Conservation (phyloP, 2,113 vertebrate species). For the Hypomesus transpacificus region DNA sequence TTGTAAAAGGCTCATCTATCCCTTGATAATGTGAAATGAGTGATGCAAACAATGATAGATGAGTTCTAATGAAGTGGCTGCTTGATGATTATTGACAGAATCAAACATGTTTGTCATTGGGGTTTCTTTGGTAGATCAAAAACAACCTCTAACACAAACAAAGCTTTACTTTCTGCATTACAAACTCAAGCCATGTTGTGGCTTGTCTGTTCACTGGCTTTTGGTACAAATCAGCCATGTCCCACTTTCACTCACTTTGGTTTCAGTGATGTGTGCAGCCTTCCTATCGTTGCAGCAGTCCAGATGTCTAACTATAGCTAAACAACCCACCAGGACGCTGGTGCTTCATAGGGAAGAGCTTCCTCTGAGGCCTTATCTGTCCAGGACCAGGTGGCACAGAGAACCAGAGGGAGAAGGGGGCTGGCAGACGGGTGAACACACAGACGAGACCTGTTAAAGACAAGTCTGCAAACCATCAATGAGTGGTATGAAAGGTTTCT, state of each 20-base stretch:
- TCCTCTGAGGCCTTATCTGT: conserved; percentile 9
- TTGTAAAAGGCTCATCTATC: too few species aligned
- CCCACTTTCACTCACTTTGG: background rate
- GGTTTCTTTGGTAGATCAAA: too few species aligned
- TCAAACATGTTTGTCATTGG: too few species aligned
- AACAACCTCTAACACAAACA: too few species aligned
- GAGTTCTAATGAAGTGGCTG: too few species aligned
- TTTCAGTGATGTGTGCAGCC: conserved; percentile 1
- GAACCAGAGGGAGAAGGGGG: background rate
- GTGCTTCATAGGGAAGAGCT: background rate
- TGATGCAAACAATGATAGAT: too few species aligned
- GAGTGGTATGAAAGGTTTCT: background rate
- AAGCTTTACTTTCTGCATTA: too few species aligned
- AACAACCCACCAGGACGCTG: conserved; percentile 4
- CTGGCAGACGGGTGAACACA: background rate
- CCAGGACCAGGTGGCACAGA: conserved; percentile 9
- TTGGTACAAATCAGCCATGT: background rate
- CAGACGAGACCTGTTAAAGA: conserved; percentile 5
- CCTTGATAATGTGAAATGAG: too few species aligned
- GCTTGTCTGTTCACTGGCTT: too few species aligned
- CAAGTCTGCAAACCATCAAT: background rate
- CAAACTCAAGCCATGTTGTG: background rate
- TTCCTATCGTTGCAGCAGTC: too few species aligned
- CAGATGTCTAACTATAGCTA: conserved; percentile 2
- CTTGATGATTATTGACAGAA: too few species aligned